Conservation (phyloP, 2,888 invertebrate genomes). For the Acanthoscelides obtectus region DNA sequence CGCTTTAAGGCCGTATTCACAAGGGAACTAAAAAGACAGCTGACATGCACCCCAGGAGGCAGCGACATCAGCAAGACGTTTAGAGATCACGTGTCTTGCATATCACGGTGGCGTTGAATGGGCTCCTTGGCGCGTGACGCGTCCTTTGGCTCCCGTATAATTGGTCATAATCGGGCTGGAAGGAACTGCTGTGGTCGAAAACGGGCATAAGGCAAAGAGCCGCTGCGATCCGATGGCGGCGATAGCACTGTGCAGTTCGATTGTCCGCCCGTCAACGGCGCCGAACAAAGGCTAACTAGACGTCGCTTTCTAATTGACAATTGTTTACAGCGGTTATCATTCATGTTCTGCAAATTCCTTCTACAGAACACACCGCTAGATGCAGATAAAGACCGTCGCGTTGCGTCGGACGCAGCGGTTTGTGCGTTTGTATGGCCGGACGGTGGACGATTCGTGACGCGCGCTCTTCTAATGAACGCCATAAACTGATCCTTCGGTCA, state of each 20-base stretch:
- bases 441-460: slow-evolving; percentile 31
- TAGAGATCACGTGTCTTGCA: not conserved
- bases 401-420: not conserved
- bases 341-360: slow-evolving; percentile 48
- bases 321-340: slow-evolving; percentile 48
- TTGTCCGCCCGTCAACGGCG: slow-evolving; percentile 40
- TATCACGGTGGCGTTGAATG: slow-evolving; percentile 13
- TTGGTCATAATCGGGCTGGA: slow-evolving; percentile 28
- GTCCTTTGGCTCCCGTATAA: slow-evolving; percentile 33
- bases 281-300: slow-evolving; percentile 47
- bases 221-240: slow-evolving; percentile 21
- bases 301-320: slow-evolving; percentile 47
- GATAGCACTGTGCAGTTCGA: slow-evolving; percentile 29
- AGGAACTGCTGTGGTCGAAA: slow-evolving; percentile 21
- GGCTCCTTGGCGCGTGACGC: slow-evolving; percentile 28
- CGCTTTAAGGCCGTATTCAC: not conserved
- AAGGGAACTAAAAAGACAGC: not conserved
- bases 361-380: slow-evolving; percentile 37
- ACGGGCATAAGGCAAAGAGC: slow-evolving; percentile 3
- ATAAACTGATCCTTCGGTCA: slow-evolving; percentile 30
- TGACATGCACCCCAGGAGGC: not conserved
- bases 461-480: slow-evolving; percentile 35
- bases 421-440: not conserved
- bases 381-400: slow-evolving; percentile 31
- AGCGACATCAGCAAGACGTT: not conserved